Evolutionary conservation across 1,140 invertebrate species (phyloP).

Genomic region (Tetranychus urticae): DNA sequence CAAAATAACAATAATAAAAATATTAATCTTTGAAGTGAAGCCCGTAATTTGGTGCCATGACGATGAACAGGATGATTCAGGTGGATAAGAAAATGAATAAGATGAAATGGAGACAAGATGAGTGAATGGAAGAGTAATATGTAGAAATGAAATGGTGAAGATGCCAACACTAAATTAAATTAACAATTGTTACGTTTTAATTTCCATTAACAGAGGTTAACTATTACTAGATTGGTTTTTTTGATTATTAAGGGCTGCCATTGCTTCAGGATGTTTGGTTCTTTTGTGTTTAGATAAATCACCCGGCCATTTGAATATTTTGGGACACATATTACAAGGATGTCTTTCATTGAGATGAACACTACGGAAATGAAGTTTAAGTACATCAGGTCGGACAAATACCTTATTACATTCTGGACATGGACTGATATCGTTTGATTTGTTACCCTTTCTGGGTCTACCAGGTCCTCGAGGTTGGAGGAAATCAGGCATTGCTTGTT

Average conservation of each 20-base stretch:
- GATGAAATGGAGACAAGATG: no score
- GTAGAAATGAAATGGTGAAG: no score
- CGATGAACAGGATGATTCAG: no score
- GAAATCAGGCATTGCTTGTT: slow-evolving; percentile 1
- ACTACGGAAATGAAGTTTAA: slow-evolving; percentile 1
- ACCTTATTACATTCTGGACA: slow-evolving; percentile 2
- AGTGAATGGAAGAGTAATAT: no score
- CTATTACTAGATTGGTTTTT: no score
- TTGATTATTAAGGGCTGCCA: not conserved
- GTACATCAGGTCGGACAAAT: slow-evolving; percentile 1
- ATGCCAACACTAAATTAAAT: no score
- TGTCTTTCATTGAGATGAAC: not conserved
- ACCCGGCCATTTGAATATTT: slow-evolving; percentile 4
- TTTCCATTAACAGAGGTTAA: no score
- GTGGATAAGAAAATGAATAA: no score
- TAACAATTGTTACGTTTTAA: no score
- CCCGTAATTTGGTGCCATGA: no score
- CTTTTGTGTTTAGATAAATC: slow-evolving; percentile 1
- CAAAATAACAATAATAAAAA: no score
- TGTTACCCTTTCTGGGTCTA: slow-evolving; percentile 3
- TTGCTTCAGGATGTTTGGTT: not conserved
- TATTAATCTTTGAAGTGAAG: no score
- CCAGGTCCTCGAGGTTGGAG: slow-evolving; percentile 1
- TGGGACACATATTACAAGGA: slow-evolving; percentile 2
- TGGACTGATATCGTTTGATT: not conserved